phyloP scores from a whole-genome alignment of 1,140 invertebrate species.

The Zaprionus africanus region DNA sequence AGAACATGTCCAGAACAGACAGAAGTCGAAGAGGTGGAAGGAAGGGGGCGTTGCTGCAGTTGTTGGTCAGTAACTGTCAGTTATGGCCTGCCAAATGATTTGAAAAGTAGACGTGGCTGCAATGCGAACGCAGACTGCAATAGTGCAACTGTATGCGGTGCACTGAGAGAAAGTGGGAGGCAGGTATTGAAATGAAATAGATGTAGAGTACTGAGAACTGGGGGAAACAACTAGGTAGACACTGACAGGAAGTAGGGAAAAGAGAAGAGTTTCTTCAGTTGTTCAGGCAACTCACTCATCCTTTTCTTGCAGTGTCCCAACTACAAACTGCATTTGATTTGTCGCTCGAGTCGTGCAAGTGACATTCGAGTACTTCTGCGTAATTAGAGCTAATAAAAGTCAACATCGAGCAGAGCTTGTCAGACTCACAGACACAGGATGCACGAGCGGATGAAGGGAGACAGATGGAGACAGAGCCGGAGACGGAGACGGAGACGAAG shows the following conservation, averaged over 20 bases:
- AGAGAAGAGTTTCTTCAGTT: too few relatives aligned
- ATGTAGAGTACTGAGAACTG: too few relatives aligned
- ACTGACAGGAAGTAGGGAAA: too few relatives aligned
- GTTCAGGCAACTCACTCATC: not conserved
- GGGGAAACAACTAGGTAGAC: too few relatives aligned
- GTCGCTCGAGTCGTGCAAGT: slow-evolving; percentile 57
- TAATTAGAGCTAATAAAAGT: slow-evolving; percentile 76
- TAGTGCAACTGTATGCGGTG: not conserved
- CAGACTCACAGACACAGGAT: slow-evolving; percentile 5
- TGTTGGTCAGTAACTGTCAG: slow-evolving; percentile 28
- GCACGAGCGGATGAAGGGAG: slow-evolving; percentile 6
- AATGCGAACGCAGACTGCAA: slow-evolving; percentile 15
- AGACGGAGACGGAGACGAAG: not conserved
- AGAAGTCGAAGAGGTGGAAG: not conserved
- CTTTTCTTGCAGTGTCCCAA: not conserved
- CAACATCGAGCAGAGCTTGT: slow-evolving; percentile 41
- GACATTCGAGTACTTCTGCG: slow-evolving; percentile 66
- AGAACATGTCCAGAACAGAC: slow-evolving; percentile 19
- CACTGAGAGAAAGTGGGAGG: not conserved
- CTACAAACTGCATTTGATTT: slow-evolving; percentile 72
- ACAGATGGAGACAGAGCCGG: not conserved
- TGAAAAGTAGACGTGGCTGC: slow-evolving; percentile 44
- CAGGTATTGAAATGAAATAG: not conserved
- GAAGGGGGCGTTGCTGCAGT: not conserved
- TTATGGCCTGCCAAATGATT: slow-evolving; percentile 61